Conservation (phyloP, 2,888 invertebrate genomes). For the Lamellibrachia satsuma region DNA sequence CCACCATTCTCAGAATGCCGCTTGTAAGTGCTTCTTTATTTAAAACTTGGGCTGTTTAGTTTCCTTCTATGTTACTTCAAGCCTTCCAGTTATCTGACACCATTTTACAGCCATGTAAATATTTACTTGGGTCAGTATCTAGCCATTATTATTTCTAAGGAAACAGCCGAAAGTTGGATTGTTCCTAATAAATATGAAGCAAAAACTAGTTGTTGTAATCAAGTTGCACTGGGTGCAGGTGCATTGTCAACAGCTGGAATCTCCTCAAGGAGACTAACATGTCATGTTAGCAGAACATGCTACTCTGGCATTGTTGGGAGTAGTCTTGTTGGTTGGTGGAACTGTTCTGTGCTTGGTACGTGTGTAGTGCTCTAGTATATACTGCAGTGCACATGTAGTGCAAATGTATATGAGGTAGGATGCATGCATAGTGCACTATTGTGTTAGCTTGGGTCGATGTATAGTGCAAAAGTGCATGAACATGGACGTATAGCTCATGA, state of each 20-base stretch:
- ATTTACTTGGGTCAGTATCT: not conserved
- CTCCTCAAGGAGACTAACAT: not conserved
- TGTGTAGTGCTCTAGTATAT: not conserved
- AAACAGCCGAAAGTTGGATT: not conserved
- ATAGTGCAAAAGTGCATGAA: not conserved
- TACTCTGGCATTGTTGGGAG: not conserved
- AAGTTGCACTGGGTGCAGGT: not conserved
- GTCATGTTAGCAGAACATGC: not conserved
- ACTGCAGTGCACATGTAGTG: not conserved
- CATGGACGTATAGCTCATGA: not conserved
- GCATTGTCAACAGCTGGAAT: not conserved
- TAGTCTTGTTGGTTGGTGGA: not conserved
- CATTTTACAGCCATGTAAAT: not conserved
- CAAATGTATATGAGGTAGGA: not conserved
- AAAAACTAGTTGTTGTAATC: not conserved
- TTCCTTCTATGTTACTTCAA: not conserved
- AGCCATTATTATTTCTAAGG: not conserved
- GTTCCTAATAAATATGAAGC: not conserved
- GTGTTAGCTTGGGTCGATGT: too few relatives aligned
- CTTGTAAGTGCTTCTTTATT: too few relatives aligned
- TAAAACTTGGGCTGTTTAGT: not conserved
- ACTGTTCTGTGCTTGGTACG: not conserved
- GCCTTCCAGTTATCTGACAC: not conserved
- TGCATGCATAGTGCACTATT: not conserved
- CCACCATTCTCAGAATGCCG: too few relatives aligned